Evolutionary conservation across 2,888 invertebrate genomes (phyloP).

Genomic region (Pachliopta kotzebuea): DNA sequence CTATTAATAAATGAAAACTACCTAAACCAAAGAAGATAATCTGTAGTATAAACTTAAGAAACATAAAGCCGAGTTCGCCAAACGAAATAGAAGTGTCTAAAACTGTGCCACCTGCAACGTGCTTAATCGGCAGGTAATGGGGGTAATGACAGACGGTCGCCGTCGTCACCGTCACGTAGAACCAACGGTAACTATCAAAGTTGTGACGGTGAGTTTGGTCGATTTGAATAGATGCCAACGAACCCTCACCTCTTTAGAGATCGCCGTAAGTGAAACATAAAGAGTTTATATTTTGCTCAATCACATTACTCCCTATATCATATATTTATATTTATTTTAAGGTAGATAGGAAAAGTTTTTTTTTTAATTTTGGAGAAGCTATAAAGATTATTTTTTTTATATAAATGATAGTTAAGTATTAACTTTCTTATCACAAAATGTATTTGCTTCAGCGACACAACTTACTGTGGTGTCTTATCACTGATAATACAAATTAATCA

Average conservation of each 20-base stretch:
- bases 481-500: too few relatives aligned
- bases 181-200: constrained; percentile 59
- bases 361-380: too few relatives aligned
- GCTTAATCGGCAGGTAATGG: constrained; percentile 49
- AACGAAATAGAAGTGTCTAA: constrained; percentile 30
- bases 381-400: too few relatives aligned
- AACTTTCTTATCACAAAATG: too few relatives aligned
- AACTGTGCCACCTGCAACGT: constrained; percentile 65
- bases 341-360: too few relatives aligned
- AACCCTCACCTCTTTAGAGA: constrained; percentile 28
- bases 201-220: constrained; percentile 47
- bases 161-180: constrained; percentile 68
- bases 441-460: too few relatives aligned
- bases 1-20: background rate
- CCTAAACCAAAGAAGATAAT: background rate
- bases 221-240: constrained; percentile 68
- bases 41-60: background rate
- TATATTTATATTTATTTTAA: too few relatives aligned
- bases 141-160: constrained; percentile 51
- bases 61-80: background rate
- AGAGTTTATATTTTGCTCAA: too few relatives aligned
- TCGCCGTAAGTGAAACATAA: too few relatives aligned
- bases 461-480: too few relatives aligned
- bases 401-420: too few relatives aligned
- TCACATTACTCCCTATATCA: too few relatives aligned